Evolutionary conservation across 2,888 invertebrate species (phyloP).

Genomic region (Pachliopta kotzebuea): DNA sequence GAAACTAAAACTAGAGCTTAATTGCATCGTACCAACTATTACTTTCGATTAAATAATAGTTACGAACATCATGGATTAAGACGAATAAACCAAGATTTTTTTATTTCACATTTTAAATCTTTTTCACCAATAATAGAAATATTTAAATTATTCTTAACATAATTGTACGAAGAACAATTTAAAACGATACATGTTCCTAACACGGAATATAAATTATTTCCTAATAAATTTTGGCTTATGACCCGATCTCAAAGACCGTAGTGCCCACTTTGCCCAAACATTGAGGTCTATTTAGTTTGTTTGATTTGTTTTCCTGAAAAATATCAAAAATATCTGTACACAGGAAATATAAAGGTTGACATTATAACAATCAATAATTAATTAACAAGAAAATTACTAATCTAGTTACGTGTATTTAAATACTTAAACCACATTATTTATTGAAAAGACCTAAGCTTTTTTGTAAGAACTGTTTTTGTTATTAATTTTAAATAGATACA

Average conservation of each 20-base stretch:
- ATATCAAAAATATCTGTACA: neutral
- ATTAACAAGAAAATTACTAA: too few relatives aligned
- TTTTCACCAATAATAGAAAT: neutral
- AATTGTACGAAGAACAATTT: neutral
- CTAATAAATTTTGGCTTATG: neutral
- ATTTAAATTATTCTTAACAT: neutral
- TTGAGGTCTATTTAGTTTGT: neutral
- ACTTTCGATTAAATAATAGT: constrained; percentile 25
- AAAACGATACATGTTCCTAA: neutral
- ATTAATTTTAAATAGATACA: too few relatives aligned
- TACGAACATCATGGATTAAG: constrained; percentile 3
- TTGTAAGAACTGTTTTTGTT: too few relatives aligned
- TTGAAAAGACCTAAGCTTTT: too few relatives aligned
- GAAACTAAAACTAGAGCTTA: constrained; percentile 26
- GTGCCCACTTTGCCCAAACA: neutral
- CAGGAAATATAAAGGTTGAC: neutral
- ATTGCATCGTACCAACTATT: constrained; percentile 26
- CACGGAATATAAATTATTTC: neutral
- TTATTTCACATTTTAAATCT: neutral
- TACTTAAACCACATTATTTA: too few relatives aligned
- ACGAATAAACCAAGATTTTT: constrained; percentile 4
- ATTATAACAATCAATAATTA: neutral
- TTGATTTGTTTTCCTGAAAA: neutral
- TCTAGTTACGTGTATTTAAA: too few relatives aligned
- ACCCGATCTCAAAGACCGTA: neutral